A percentile compares a stretch with the other conserved stretches of the same genome.
These are phyloP conservation scores for Chaetodon trifasciatus DNA, from an alignment of 2,797 vertebrate species.

Conservation along the genomic window DNA sequence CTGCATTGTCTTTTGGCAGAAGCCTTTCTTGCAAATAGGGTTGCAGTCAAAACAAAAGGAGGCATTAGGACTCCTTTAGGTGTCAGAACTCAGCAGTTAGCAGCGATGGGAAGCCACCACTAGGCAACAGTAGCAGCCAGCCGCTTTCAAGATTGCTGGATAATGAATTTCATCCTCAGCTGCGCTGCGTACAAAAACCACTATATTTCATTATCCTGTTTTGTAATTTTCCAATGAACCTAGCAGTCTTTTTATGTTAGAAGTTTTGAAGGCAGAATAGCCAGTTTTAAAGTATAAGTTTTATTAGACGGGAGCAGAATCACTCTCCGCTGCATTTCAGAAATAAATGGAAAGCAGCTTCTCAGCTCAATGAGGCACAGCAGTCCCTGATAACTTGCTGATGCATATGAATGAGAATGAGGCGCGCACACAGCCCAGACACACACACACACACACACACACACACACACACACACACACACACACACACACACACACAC, in stretches of 20 bases:
- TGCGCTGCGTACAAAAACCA: conserved; percentile 5
- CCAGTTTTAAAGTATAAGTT: conserved; percentile 60
- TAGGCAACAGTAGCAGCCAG: conserved; percentile 48
- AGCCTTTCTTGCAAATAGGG: conserved; percentile 21
- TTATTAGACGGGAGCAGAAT: conserved; percentile 64
- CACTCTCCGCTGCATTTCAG: conserved; percentile 67
- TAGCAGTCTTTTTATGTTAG: conserved; percentile 14
- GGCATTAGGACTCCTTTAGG: background rate
- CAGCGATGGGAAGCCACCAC: conserved; percentile 2
- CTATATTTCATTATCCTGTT: conserved; percentile 48
- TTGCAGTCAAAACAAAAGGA: conserved; percentile 41
- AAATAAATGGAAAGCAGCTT: conserved; percentile 79
- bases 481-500: conserved; percentile 12
- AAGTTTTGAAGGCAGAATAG: conserved; percentile 57
- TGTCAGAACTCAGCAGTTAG: conserved; percentile 26
- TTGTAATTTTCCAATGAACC: conserved; percentile 45
- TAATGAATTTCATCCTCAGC: conserved; percentile 49
- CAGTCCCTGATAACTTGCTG: conserved; percentile 80
- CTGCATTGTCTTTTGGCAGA: conserved; percentile 37
- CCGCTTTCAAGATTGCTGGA: conserved; percentile 13
- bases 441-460: conserved; percentile 7
- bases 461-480: conserved; percentile 8
- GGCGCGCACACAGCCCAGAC: conserved; percentile 23
- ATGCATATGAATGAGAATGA: conserved; percentile 79
- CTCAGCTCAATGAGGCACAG: conserved; percentile 80